Evolutionary conservation across 2,113 vertebrate species (phyloP).

Genomic region (Caracal caracal): DNA sequence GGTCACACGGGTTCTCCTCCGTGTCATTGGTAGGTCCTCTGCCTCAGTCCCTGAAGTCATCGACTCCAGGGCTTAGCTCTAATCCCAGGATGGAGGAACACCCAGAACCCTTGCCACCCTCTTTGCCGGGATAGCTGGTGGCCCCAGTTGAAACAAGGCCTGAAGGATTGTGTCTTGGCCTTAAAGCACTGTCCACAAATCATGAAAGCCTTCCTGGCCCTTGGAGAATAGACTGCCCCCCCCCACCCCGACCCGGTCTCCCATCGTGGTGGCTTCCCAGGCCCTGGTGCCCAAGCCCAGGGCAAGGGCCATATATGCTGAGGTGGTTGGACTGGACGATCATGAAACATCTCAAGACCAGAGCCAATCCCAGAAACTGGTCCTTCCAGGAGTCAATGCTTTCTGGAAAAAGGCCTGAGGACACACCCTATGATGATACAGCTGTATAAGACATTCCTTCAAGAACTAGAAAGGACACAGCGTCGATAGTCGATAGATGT

Average conservation of each 20-base stretch:
- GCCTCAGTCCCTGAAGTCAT: not conserved
- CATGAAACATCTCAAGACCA: not conserved
- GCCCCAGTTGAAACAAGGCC: not conserved
- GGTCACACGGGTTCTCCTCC: not conserved
- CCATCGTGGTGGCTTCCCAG: not conserved
- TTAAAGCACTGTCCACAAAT: not conserved
- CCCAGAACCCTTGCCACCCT: not conserved
- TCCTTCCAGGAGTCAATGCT: not conserved
- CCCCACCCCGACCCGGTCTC: not conserved
- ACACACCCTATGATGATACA: not conserved
- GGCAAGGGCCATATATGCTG: rapidly evolving
- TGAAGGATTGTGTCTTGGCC: too few species aligned
- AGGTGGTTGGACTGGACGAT: not conserved
- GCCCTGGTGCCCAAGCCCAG: not conserved
- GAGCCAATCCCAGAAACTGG: not conserved
- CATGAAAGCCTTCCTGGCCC: not conserved
- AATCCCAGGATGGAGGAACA: not conserved
- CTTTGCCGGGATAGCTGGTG: not conserved
- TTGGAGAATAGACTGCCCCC: not conserved
- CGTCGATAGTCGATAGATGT: rapidly evolving
- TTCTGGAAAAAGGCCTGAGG: not conserved
- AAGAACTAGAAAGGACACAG: not conserved
- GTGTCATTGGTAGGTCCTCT: not conserved
- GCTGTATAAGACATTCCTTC: not conserved
- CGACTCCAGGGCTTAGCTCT: not conserved